A percentile compares a stretch with the other conserved stretches of the same genome.
Conservation (phyloP, 2,888 invertebrate genomes). For the Pogonocherus hispidulus region DNA sequence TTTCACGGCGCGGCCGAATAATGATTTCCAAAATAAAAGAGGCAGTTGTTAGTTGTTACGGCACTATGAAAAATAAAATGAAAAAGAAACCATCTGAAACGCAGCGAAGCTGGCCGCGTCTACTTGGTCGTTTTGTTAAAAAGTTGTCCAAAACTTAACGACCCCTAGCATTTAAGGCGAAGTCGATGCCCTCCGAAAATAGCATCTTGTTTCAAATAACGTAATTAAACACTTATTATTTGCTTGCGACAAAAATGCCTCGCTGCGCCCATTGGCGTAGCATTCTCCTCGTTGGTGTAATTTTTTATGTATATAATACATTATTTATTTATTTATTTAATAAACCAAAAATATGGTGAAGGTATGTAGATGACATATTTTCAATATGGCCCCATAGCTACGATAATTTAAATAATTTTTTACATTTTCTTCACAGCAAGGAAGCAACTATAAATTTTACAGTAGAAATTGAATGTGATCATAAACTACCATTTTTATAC, state of each 20-base stretch:
- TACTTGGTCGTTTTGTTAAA: constrained; percentile 58
- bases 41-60: constrained; percentile 43
- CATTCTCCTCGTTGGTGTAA: no score
- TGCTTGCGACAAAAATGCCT: constrained; percentile 37
- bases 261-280: constrained; percentile 24
- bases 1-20: not conserved
- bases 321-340: no score
- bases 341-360: no score
- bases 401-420: no score
- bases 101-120: constrained; percentile 21
- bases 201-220: constrained; percentile 53
- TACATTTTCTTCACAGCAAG: no score
- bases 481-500: no score
- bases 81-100: constrained; percentile 48
- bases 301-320: no score
- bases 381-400: no score
- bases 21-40: constrained; percentile 30
- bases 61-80: constrained; percentile 48
- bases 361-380: no score
- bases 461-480: no score
- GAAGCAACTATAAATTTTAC: no score
- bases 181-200: constrained; percentile 50
- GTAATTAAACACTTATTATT: constrained; percentile 55
- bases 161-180: constrained; percentile 53
- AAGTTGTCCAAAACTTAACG: constrained; percentile 64